phyloP scores from a whole-genome alignment of 2,797 vertebrate genomes.

The Myotis planiceps region DNA sequence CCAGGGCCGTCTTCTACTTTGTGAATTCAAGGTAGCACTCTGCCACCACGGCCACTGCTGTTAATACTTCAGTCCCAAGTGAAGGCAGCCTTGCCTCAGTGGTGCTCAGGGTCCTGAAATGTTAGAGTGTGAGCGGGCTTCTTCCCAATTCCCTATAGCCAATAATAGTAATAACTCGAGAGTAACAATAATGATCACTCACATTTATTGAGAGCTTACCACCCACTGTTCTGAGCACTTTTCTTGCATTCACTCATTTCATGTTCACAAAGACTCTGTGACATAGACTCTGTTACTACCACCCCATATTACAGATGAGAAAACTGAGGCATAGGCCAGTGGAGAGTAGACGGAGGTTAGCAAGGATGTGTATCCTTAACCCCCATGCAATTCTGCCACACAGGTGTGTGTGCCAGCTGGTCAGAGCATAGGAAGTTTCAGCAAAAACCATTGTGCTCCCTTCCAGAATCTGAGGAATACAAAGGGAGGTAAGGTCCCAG shows the following conservation, averaged over 20 bases:
- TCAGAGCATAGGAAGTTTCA: background rate
- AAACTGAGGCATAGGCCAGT: background rate
- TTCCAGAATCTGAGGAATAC: background rate
- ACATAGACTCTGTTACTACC: background rate
- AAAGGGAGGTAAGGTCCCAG: no score
- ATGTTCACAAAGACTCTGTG: background rate
- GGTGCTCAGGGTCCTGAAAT: background rate
- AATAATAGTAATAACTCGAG: background rate
- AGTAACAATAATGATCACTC: background rate
- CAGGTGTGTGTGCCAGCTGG: fast-evolving
- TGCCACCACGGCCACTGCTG: background rate
- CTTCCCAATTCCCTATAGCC: background rate
- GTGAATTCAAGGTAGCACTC: background rate
- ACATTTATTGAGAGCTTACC: background rate
- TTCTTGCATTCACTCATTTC: background rate
- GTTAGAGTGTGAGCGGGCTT: background rate
- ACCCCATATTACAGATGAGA: background rate
- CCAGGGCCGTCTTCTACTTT: background rate
- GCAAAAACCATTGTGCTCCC: background rate
- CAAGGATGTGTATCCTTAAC: background rate
- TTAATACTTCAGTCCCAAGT: background rate
- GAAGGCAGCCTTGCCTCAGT: background rate
- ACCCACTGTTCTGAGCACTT: background rate
- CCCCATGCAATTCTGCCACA: background rate
- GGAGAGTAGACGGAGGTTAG: background rate